Evolutionary conservation across 1,140 invertebrate genomes (phyloP), one percentile per base, ranked within the genome.

Genomic region (Sitobion miscanthi): DNA sequence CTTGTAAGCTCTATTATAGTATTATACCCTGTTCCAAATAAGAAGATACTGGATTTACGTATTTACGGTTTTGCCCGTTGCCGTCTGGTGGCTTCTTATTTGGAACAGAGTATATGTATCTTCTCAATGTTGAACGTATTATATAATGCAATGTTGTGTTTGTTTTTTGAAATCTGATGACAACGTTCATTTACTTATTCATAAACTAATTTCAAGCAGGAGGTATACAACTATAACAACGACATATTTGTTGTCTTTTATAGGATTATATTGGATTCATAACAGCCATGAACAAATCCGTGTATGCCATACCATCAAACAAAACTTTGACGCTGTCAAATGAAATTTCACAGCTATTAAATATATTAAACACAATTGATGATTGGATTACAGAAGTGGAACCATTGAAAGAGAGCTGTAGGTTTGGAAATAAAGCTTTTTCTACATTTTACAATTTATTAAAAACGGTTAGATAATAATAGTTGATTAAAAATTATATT

Each of bases 371-470:
- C 45, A 97, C 96, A 94, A 95, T 99, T 94, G 96, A 97, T 94
- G 95, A 96, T 93, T 96, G 97, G 95, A 97, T 99, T 94, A 97
- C 97, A 94, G 97, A 99, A 94, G 98, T 97, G 94, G 98, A 98
- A 82, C 98, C 98, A 1, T 96, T 98, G 89, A 97, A 99, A 94
- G 98, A 99, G 95, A 98, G 98, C 5, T 98, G 99, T 95, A 96
- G 99, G 94, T 99, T 99, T 97, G 99, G 99, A 25, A 99, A 99
- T 95, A 97, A 97, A 95, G 98, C 99, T 5, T 99, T 99, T 95
- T 96, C 97, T 94, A 96, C 96, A 47, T 99, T 98, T 97, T 97
- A 98, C 94, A 95, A 96, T n/a, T 97, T 96, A 95, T 95, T 99
- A n/a, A 96, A 97, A 95, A 95, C 97, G 95, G 98, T 98, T 83